phyloP scores from a whole-genome alignment of 2,888 invertebrate genomes.

The Metacarcinus magister region DNA sequence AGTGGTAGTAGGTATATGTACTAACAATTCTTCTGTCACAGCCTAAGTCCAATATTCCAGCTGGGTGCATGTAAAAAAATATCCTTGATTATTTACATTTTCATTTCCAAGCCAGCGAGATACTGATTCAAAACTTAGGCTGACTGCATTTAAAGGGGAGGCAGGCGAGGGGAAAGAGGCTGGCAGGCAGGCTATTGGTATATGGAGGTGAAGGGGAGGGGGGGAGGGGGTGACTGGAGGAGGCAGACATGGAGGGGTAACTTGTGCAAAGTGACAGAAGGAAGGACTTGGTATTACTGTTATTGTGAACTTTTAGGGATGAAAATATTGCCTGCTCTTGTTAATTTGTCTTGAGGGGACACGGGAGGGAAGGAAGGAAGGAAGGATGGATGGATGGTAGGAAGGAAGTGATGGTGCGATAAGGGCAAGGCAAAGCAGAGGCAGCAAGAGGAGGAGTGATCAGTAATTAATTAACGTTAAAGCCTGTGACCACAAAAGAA shows the following conservation, averaged over 20 bases:
- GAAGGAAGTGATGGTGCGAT: too few species aligned
- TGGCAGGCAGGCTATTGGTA: not conserved
- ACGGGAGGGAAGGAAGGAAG: not conserved
- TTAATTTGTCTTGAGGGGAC: not conserved
- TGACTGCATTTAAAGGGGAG: not conserved
- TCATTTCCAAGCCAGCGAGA: constrained; percentile 15
- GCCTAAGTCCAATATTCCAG: not conserved
- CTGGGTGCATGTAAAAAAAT: constrained; percentile 23
- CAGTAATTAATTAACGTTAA: too few species aligned
- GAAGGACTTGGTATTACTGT: not conserved
- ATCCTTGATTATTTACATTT: not conserved
- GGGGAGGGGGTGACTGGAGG: not conserved
- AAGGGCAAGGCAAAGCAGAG: not conserved
- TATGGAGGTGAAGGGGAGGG: not conserved
- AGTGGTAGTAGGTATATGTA: not conserved
- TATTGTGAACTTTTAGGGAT: not conserved
- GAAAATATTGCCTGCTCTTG: not conserved
- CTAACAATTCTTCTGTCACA: not conserved
- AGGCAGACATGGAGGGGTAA: not conserved
- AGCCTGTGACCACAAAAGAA: not conserved
- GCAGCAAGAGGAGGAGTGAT: not conserved
- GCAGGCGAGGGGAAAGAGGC: not conserved
- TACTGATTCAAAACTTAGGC: not conserved
- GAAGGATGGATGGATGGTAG: not conserved
- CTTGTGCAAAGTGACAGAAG: not conserved